Conservation (phyloP, 37 sponge, comb jelly and placozoan genomes). For the Diacarnus erythraeanus region DNA sequence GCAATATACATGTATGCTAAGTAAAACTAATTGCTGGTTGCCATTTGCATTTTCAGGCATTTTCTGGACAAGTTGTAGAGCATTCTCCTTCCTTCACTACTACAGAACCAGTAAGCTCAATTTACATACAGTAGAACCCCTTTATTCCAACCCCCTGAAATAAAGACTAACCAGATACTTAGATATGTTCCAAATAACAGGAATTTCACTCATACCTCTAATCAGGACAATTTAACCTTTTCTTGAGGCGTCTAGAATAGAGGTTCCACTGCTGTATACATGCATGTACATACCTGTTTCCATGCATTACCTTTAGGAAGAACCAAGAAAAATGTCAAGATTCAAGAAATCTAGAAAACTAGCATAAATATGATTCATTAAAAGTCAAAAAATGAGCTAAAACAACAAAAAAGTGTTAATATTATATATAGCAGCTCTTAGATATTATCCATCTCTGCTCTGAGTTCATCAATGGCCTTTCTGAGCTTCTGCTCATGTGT, state of each 20-base stretch:
- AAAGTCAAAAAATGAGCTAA: not conserved
- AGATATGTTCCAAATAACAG: no score
- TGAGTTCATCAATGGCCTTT: slow-evolving; percentile 77
- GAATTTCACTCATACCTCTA: no score
- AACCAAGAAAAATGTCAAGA: slow-evolving; percentile 31
- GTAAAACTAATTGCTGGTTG: no score
- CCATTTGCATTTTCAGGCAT: slow-evolving; percentile 62
- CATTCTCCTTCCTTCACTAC: not conserved
- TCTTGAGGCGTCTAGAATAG: no score
- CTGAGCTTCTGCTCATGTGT: slow-evolving; percentile 60
- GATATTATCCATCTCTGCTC: slow-evolving; percentile 63
- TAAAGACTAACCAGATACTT: no score
- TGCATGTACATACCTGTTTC: not conserved
- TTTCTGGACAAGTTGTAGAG: slow-evolving; percentile 65
- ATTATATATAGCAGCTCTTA: not conserved
- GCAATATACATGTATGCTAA: no score
- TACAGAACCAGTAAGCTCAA: not conserved
- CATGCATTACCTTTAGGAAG: slow-evolving; percentile 2
- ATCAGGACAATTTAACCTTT: no score
- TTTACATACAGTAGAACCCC: not conserved
- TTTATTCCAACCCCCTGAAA: no score
- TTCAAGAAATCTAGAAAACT: slow-evolving; percentile 35
- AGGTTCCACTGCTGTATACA: no score
- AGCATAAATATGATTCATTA: not conserved
- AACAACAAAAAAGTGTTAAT: not conserved